Base-by-base conservation (phyloP, 2,797 vertebrate genomes). In the Alcedo atthis region DNA sequence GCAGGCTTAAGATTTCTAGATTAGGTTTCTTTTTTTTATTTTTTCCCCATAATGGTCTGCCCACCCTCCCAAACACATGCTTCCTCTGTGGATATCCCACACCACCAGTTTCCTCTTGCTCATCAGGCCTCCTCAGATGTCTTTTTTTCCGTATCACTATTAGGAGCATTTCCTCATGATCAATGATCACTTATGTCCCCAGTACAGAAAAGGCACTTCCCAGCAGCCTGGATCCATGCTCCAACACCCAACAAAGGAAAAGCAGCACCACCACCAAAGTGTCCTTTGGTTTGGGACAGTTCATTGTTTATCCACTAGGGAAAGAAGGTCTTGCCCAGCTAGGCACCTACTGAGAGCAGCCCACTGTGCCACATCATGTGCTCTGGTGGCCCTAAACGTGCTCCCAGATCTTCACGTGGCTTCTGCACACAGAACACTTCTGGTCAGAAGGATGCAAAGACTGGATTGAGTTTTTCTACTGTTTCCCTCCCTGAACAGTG, bases 31-130 rank as follows among this genome's bases (percentile, higher is more conserved):
- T 5, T 12, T 49, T 61, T 59, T 66, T 54, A 43, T 67, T 5
- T 12, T 49, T 61, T 59, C 61, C 54, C 43, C 28, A 9, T 28
- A 53, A 42, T 1, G 2, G 5, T 21, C 35, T 69, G 25, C 32
- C 16, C 20, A 48, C 11, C 5, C 8, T 82, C 42, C 4, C 46
- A 46, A 46, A 70, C 17, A 67, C 16, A 35, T 0, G 0, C 21
- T 18, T 75, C 26, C n/a, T n/a, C 26, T 18, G 16, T 22, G 32
- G 26, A 25, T 55, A 12, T 12, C 45, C 26, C 15, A 45, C 30
- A 25, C 14, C 20, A 10, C 12, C 35, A 14, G 10, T 49, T 64
- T 53, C 16, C 30, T 53, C 49, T 54, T 73, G 49, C 48, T 28
- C 35, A 26, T 42, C 42, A 24, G 7, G 6, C 33, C 9, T 48